Base-by-base conservation (phyloP, 2,888 invertebrate species). In the Polietes domitor region DNA sequence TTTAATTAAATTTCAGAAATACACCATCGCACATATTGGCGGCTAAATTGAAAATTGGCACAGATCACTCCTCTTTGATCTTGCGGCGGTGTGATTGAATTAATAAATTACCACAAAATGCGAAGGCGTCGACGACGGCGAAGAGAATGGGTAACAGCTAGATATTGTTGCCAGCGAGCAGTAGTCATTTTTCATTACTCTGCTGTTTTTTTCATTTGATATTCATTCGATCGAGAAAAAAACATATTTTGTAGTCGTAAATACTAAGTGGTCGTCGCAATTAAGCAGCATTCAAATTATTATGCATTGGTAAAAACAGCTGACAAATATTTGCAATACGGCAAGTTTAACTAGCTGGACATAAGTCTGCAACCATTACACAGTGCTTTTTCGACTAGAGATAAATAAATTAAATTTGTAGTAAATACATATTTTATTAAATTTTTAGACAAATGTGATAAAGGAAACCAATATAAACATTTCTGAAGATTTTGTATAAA, bases 61-160 rank as follows among this genome's bases (percentile, higher is more conserved):
- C 26, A 80, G 73, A 72, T 65, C 28, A 26, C 65, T 82, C 85
- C 53, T 43, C 86, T 83, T 86, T 85, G 86, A 86, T 86, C 80
- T 86, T 83, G 70, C 68, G 81, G 81, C 81, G 78, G 78, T 78
- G 71, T 37, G 71, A 80, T 37, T 68, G 41, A 68, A 43, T 68
- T 68, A 68, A 68, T 43, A 72, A 58, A 70, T 65, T 24, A 9
- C 43, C 24, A 65, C 21, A 41, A 24, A 58, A 68, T 32, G 47
- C 37, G 1, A 37, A 37, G 10, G 17, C 41, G 21, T 50, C 43
- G 43, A 53, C 37, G 10, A 1, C 37, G 10, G 37, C 12, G 28
- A 19, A 53, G 63, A 9, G 47, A 70, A 68, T 17, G 19, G 10
- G 21, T 41, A 19, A 65, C 53, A 53, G 63, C 65, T 5, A 47